Percentiles rank a stretch among this genome's conserved stretches.
Evolutionary conservation across 2,113 vertebrate genomes (phyloP).

Genomic region (Symphodus melops): DNA sequence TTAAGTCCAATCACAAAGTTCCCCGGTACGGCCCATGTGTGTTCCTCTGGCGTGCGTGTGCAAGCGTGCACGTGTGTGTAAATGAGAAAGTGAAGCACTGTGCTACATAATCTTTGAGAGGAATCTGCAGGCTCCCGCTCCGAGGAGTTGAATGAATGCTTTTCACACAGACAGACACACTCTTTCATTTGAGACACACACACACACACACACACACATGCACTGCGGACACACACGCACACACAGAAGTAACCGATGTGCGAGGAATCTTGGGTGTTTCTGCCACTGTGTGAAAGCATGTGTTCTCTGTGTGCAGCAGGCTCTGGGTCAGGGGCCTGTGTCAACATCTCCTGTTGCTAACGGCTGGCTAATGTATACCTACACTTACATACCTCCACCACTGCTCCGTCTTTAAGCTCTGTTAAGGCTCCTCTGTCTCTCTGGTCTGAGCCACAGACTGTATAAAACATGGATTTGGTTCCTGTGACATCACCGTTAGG

Average conservation of each 20-base stretch:
- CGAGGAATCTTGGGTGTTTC: constrained; percentile 61
- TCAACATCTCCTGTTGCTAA: constrained; percentile 60
- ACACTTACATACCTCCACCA: constrained; percentile 1
- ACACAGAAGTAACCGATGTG: constrained; percentile 41
- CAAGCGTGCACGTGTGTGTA: not conserved
- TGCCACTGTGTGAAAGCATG: constrained; percentile 69
- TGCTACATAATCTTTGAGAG: constrained; percentile 13
- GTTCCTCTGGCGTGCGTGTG: constrained; percentile 14
- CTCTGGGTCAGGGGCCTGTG: constrained; percentile 54
- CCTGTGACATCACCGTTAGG: too few species aligned
- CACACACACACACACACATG: not conserved
- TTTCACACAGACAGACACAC: constrained; percentile 20
- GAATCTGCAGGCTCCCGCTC: constrained; percentile 16
- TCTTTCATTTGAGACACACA: not conserved
- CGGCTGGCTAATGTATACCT: constrained; percentile 47
- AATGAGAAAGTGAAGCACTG: too few species aligned
- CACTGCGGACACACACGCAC: constrained; percentile 4
- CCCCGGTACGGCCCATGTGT: constrained; percentile 44
- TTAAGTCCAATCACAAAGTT: constrained; percentile 67
- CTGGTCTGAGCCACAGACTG: constrained; percentile 2
- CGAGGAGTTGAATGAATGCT: constrained; percentile 52
- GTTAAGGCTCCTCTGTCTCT: constrained; percentile 19
- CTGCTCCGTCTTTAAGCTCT: constrained; percentile 2
- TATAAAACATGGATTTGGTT: too few species aligned
- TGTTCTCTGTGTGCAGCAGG: constrained; percentile 57